These are phyloP conservation scores for Anorthoa munda DNA, from an alignment of 2,888 invertebrate species.

Conservation along the genomic window DNA sequence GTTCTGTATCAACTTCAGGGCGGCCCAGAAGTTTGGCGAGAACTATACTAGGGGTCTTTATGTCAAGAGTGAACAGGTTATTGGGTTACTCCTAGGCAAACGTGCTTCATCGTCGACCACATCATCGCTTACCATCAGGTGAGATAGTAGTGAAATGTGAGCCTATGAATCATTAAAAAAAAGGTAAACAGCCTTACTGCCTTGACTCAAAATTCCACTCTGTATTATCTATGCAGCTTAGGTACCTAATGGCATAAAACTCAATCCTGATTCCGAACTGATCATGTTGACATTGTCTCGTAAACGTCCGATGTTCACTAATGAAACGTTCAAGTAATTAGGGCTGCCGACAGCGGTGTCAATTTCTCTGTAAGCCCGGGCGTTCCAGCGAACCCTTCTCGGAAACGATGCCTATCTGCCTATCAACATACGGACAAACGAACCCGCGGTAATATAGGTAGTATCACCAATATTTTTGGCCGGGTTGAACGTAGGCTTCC, in stretches of 20 bases:
- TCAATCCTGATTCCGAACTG: neutral
- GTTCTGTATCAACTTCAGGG: too few species aligned
- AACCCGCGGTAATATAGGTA: neutral
- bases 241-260: neutral
- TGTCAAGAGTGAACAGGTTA: too few species aligned
- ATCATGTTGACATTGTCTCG: constrained; percentile 2
- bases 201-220: neutral
- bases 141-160: too few species aligned
- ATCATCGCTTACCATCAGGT: too few species aligned
- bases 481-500: too few species aligned
- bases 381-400: constrained; percentile 33
- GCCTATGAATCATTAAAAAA: too few species aligned
- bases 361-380: constrained; percentile 4
- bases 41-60: too few species aligned
- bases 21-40: too few species aligned
- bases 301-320: constrained; percentile 34
- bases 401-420: constrained; percentile 45
- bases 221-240: neutral
- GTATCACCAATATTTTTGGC: too few species aligned
- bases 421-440: neutral
- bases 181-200: neutral
- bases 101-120: too few species aligned
- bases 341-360: constrained; percentile 29
- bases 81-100: too few species aligned
- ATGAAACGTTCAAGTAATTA: constrained; percentile 47